Percentiles rank a stretch among this genome's conserved stretches.
Conservation (phyloP, 2,797 vertebrate genomes). For the Odontamblyopus rebecca region DNA sequence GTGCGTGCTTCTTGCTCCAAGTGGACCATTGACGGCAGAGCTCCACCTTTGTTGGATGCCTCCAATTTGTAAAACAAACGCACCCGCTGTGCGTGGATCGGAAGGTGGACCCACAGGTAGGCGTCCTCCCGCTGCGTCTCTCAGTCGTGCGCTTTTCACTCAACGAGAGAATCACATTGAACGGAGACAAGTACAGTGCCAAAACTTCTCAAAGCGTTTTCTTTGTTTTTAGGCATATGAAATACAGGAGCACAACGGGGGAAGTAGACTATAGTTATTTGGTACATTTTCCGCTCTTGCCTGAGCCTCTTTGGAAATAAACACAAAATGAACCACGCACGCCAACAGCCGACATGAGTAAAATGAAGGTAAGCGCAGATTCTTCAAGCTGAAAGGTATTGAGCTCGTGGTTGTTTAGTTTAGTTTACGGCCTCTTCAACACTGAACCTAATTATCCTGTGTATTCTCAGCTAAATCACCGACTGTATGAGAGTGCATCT, state of each 20-base stretch:
- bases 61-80: slow-evolving; percentile 20
- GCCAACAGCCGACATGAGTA: slow-evolving; percentile 9
- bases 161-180: slow-evolving; percentile 8
- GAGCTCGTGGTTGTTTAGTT: not conserved
- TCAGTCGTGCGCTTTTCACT: not conserved
- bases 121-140: slow-evolving; percentile 36
- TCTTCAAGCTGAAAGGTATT: not conserved
- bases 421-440: not conserved
- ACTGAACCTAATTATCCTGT: not conserved
- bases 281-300: not conserved
- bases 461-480: not conserved
- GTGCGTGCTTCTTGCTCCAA: slow-evolving; percentile 18
- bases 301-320: slow-evolving; percentile 8
- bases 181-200: not conserved
- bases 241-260: not conserved
- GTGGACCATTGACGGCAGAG: not conserved
- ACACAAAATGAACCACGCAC: not conserved
- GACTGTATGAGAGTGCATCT: slow-evolving; percentile 34
- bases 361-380: slow-evolving; percentile 49
- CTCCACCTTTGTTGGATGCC: slow-evolving; percentile 26
- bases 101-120: slow-evolving; percentile 69
- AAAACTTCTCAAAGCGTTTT: not conserved
- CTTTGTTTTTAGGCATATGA: not conserved
- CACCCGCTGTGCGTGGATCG: slow-evolving; percentile 30
- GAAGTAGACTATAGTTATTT: not conserved